Evolutionary conservation across 2,797 vertebrate genomes (phyloP).

Genomic region (Acomys russatus): DNA sequence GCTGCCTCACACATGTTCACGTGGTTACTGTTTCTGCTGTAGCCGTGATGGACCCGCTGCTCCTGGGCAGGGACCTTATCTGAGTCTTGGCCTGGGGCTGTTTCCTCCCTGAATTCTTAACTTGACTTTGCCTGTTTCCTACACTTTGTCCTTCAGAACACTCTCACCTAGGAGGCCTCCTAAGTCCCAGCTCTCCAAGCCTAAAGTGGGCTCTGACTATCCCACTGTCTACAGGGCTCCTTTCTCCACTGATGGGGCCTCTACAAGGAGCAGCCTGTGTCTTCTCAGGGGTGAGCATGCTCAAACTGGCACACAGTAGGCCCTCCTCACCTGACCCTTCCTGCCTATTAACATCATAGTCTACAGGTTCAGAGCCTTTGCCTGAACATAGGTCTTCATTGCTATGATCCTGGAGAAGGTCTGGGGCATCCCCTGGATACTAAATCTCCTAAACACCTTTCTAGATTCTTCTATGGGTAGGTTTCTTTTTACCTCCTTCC

Average conservation of each 20-base stretch:
- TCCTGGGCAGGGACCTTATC: background rate
- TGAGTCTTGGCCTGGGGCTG: background rate
- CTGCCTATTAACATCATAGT: background rate
- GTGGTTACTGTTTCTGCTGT: too few relatives aligned
- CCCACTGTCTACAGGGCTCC: background rate
- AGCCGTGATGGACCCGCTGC: background rate
- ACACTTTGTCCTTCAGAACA: background rate
- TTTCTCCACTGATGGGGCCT: background rate
- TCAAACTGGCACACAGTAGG: background rate
- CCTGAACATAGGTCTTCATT: background rate
- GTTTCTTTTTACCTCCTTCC: background rate
- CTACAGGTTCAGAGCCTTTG: background rate
- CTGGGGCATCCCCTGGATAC: background rate
- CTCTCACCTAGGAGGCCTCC: background rate
- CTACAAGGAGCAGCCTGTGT: background rate
- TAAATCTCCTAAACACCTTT: background rate
- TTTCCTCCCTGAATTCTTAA: background rate
- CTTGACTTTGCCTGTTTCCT: background rate
- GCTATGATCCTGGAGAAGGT: constrained; percentile 25
- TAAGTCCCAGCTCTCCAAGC: background rate
- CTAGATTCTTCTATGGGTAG: background rate
- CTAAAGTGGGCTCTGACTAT: rapidly evolving
- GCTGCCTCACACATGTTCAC: background rate
- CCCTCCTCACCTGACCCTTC: background rate
- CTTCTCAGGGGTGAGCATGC: background rate